Conservation (phyloP, 2,888 invertebrate species). For the Diarsia mendica region DNA sequence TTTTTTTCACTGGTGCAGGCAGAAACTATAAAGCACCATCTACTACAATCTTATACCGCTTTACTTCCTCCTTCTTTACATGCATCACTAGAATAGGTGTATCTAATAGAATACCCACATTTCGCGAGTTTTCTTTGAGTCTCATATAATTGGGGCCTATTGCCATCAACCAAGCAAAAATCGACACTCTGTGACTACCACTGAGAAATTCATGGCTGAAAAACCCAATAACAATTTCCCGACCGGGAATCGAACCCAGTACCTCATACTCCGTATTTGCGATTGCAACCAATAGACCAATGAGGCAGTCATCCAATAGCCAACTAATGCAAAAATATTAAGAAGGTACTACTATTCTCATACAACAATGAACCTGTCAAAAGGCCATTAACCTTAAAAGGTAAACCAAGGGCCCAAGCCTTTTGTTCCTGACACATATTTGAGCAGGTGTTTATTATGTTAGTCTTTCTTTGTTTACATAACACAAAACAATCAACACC, state of each 20-base stretch:
- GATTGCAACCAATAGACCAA: too few species aligned
- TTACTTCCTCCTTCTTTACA: not conserved
- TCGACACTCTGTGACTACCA: too few species aligned
- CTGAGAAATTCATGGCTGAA: too few species aligned
- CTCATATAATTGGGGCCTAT: too few species aligned
- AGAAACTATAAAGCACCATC: not conserved
- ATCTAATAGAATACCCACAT: too few species aligned
- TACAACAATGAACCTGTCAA: constrained; percentile 55
- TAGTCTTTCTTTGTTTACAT: constrained; percentile 51
- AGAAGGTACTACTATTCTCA: constrained; percentile 5
- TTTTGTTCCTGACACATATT: constrained; percentile 61
- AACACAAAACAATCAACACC: constrained; percentile 43
- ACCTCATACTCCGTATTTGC: too few species aligned
- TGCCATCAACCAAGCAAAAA: too few species aligned
- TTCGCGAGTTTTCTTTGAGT: too few species aligned
- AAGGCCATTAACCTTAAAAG: constrained; percentile 67
- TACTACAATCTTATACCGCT: not conserved
- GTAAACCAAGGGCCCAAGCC: constrained; percentile 66
- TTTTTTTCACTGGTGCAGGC: not conserved
- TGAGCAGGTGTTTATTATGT: constrained; percentile 69
- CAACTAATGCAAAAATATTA: constrained; percentile 1
- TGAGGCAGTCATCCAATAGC: not conserved
- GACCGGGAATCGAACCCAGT: too few species aligned
- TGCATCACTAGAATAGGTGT: too few species aligned
- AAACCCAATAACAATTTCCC: too few species aligned